A percentile compares a stretch with the other conserved stretches of the same genome.
These are phyloP conservation scores for Vanessa atalanta DNA, from an alignment of 1,140 invertebrate genomes.

Conservation along the genomic window DNA sequence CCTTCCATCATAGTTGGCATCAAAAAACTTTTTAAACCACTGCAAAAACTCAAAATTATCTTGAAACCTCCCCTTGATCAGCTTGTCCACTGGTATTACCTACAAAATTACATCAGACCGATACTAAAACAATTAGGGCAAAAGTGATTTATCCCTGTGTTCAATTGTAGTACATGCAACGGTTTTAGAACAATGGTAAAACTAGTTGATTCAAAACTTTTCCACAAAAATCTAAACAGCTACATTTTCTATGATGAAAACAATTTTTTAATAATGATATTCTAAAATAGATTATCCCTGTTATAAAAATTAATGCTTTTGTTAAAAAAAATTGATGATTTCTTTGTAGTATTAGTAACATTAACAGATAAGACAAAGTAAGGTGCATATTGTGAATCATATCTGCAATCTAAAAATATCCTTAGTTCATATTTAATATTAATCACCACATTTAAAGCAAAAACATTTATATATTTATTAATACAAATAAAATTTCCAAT, in stretches of 20 bases:
- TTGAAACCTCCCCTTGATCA: constrained; percentile 98
- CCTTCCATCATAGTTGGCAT: constrained; percentile 98
- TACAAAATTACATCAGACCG: constrained; percentile 71
- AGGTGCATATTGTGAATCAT: background rate
- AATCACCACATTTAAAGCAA: background rate
- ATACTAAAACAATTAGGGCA: constrained; percentile 5
- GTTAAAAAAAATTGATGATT: no score
- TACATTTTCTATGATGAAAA: no score
- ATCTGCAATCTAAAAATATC: background rate
- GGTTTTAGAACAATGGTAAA: no score
- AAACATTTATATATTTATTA: no score
- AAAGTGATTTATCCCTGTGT: background rate
- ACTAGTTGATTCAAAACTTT: no score
- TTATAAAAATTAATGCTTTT: no score
- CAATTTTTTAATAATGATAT: no score
- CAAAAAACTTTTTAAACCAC: constrained; percentile 99
- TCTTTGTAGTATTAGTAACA: background rate
- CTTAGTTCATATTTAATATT: background rate
- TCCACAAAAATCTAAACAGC: no score
- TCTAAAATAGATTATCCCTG: no score
- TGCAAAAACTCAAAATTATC: constrained; percentile 99
- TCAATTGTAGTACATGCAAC: no score
- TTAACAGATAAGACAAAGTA: background rate
- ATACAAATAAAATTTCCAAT: no score
- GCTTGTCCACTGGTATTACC: constrained; percentile 98